Evolutionary conservation across 2,113 vertebrate genomes (phyloP).

Genomic region (Gracilinanus agilis): DNA sequence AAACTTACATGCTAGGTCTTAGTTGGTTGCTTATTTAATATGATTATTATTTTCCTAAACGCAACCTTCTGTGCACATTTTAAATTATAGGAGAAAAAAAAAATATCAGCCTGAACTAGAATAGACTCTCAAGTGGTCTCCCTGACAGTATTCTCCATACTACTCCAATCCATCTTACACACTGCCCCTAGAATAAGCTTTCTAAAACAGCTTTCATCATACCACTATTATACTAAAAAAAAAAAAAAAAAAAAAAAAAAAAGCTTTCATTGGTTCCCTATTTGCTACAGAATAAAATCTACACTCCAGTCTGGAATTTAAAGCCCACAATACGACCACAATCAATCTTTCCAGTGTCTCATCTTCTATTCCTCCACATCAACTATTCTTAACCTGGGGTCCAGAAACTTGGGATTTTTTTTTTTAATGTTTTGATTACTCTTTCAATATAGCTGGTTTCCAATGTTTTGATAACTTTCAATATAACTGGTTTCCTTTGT

Average conservation of each 20-base stretch:
- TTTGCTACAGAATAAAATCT: neutral
- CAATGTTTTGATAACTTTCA: too few relatives aligned
- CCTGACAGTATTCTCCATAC: neutral
- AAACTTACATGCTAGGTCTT: neutral
- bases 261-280: neutral
- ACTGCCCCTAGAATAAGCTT: neutral
- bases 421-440: neutral
- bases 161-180: neutral
- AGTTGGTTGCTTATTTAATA: neutral
- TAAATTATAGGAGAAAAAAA: neutral
- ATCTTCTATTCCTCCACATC: neutral
- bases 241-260: neutral
- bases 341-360: neutral
- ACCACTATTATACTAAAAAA: neutral
- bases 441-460: too few relatives aligned
- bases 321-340: neutral
- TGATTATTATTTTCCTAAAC: neutral
- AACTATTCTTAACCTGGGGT: neutral
- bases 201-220: neutral
- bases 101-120: neutral
- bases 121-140: neutral
- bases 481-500: neutral
- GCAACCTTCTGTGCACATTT: neutral
- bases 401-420: neutral
- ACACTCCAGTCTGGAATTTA: neutral